These are phyloP conservation scores for Chaenodraco wilsoni DNA, from an alignment of 2,797 vertebrate species.

Conservation along the genomic window DNA sequence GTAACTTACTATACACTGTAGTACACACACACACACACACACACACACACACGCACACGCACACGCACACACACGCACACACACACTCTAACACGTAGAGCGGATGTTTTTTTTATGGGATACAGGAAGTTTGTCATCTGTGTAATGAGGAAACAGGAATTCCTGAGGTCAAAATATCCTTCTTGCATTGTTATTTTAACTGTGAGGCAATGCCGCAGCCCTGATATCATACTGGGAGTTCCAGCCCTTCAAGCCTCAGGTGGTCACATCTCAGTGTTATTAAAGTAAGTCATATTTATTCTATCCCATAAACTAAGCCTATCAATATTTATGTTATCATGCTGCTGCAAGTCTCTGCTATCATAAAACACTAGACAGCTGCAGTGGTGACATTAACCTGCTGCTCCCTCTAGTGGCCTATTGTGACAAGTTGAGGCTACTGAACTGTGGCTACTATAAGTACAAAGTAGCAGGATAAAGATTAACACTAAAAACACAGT, in stretches of 20 bases:
- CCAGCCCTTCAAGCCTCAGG: not conserved
- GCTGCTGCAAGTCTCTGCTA: not conserved
- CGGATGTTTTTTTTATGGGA: constrained; percentile 74
- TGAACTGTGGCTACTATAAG: not conserved
- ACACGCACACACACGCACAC: not conserved
- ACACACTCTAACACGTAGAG: constrained; percentile 11
- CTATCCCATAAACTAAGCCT: not conserved
- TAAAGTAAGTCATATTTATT: not conserved
- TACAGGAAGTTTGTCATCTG: constrained; percentile 61
- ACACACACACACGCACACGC: not conserved
- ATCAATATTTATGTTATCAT: not conserved
- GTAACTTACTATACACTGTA: no score
- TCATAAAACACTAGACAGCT: constrained; percentile 1
- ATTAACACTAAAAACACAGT: not conserved
- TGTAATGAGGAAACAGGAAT: constrained; percentile 67
- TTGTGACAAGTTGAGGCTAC: not conserved
- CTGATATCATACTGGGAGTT: not conserved
- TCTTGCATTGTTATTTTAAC: constrained; percentile 46
- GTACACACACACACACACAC: no score
- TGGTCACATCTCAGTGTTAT: not conserved
- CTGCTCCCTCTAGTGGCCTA: constrained; percentile 49
- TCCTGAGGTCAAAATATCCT: constrained; percentile 58
- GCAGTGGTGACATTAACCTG: constrained; percentile 19
- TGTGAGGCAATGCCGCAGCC: constrained; percentile 5
- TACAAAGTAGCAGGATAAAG: not conserved